phyloP scores from a whole-genome alignment of 2,113 vertebrate species.

The Microcebus murinus region DNA sequence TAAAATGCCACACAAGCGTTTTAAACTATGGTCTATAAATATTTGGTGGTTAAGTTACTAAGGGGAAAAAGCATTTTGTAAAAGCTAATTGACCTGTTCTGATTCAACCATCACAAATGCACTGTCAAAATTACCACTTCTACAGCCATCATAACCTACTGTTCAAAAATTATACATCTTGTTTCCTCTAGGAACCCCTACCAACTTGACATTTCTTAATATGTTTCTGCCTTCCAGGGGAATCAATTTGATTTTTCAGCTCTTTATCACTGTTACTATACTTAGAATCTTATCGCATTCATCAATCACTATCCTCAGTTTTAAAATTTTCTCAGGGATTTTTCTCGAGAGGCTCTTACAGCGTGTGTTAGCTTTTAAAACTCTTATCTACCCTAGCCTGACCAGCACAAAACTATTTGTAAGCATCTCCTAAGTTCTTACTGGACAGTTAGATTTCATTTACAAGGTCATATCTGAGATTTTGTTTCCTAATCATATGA shows the following conservation, averaged over 20 bases:
- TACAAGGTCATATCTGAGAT: not conserved
- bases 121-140: not conserved
- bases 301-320: constrained; percentile 66
- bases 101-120: not conserved
- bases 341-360: constrained; percentile 55
- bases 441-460: constrained; percentile 39
- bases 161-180: constrained; percentile 60
- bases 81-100: constrained; percentile 43
- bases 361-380: constrained; percentile 68
- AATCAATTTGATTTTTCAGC: constrained; percentile 66
- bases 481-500: not conserved
- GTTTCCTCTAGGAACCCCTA: constrained; percentile 44
- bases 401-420: not conserved
- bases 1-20: not conserved
- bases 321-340: constrained; percentile 59
- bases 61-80: not conserved
- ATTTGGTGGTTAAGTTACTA: not conserved
- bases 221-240: constrained; percentile 58
- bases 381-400: constrained; percentile 41
- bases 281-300: constrained; percentile 62
- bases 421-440: constrained; percentile 23
- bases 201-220: constrained; percentile 50
- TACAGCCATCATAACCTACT: not conserved
- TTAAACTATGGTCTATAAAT: not conserved
- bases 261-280: constrained; percentile 60